Evolutionary conservation across 2,888 invertebrate species (phyloP).

Genomic region (Cordilura impudica): DNA sequence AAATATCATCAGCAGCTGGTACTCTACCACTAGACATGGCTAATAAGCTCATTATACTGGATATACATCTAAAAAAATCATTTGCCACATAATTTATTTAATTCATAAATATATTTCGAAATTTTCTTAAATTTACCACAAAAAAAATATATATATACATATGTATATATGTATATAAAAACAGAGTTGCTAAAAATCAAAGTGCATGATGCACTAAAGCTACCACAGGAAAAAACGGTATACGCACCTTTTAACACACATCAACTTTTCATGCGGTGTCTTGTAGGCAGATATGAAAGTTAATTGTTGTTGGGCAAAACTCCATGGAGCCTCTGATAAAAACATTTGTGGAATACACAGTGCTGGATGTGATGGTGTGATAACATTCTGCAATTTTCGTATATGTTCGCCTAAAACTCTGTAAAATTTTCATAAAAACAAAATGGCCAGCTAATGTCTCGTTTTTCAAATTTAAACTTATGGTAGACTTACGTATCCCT

Average conservation of each 20-base stretch:
- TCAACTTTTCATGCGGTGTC: constrained; percentile 90
- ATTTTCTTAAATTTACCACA: too few relatives aligned
- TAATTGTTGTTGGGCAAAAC: constrained; percentile 94
- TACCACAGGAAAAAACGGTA: too few relatives aligned
- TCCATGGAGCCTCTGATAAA: constrained; percentile 96
- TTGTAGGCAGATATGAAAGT: constrained; percentile 93
- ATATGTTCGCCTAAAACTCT: constrained; percentile 94
- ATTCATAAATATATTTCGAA: too few relatives aligned
- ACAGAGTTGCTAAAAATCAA: too few relatives aligned
- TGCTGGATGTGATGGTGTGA: constrained; percentile 89
- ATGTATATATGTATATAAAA: too few relatives aligned
- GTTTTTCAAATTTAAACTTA: background rate
- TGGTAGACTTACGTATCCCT: constrained; percentile 88
- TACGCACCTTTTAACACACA: constrained; percentile 77
- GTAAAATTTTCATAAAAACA: constrained; percentile 51
- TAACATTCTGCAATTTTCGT: constrained; percentile 85
- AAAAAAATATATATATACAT: too few relatives aligned
- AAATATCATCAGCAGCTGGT: constrained; percentile 96
- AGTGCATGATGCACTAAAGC: too few relatives aligned
- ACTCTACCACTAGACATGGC: constrained; percentile 89
- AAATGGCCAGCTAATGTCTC: background rate
- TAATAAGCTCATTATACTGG: constrained; percentile 95
- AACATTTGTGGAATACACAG: constrained; percentile 89
- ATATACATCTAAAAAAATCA: constrained; percentile 84
- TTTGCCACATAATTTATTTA: background rate